Evolutionary conservation across 30 jellyfish, hydroid and myxozoan genomes (phyloP), one percentile per base, ranked within the genome.

Genomic region (Turritopsis dohrnii): DNA sequence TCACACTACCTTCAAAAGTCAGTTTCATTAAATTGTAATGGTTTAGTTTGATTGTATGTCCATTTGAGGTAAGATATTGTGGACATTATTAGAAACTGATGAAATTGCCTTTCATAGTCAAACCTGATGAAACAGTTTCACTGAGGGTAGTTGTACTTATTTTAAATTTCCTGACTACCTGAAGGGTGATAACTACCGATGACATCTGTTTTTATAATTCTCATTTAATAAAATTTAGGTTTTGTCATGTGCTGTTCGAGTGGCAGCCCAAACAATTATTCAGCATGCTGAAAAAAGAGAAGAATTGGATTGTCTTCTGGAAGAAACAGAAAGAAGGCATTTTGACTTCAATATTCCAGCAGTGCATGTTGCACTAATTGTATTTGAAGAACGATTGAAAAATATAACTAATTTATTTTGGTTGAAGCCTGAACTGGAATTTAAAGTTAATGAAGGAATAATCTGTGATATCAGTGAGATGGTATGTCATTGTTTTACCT

Each of bases 361-460:
- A 7, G 77, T 69, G 9, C 77, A 69, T 69, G 77, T 69, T 23
- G 77, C 77, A 69, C 19, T 69, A 8, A 69, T n/a, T 69, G 30
- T 69, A 23, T 69, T n/a, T 69, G 77, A 69, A 69, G 22, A 69
- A 69, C 77, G 77, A 7, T 69, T 69, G 16, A 27, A 69, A 69
- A 69, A 19, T 69, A 27, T 27, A 7, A 7, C 30, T 69, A 9
- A 16, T 69, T 0, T 69, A 19, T 69, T 69, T 69, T 19, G 31
- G 9, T 7, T 27, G 31, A 69, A 69, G 16, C 77, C 77, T n/a
- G 30, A 27, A 23, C 28, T 69, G 22, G 77, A 23, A 21, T 69
- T 21, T 7, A 69, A 69, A 27, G 77, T 69, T 69, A n/a, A n/a
- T 17, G 17, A 69, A 69, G 19, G 28, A 19, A 69, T 69, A 7